Evolutionary conservation across 1,140 invertebrate genomes (phyloP).

Genomic region (Drosophila fuyamai): DNA sequence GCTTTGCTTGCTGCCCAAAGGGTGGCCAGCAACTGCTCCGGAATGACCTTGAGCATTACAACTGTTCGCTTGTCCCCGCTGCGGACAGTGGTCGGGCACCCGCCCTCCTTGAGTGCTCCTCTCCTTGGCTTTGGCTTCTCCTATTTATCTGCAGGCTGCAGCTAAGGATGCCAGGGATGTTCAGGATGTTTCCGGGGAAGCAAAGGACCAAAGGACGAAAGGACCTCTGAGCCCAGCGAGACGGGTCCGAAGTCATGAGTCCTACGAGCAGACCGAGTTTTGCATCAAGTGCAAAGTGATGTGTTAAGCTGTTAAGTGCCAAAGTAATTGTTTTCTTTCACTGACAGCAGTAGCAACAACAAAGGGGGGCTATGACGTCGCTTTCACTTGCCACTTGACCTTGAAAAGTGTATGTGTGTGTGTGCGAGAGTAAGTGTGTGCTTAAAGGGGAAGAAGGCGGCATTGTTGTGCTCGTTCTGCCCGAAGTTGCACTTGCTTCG

Average conservation of each 20-base stretch:
- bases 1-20: conserved; percentile 30
- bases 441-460: not conserved
- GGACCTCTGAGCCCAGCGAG: conserved; percentile 4
- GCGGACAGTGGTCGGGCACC: conserved; percentile 6
- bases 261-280: conserved; percentile 52
- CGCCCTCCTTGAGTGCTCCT: too few species aligned
- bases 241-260: conserved; percentile 16
- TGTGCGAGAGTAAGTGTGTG: conserved; percentile 4
- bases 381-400: conserved; percentile 80
- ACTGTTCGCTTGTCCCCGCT: conserved; percentile 63
- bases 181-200: conserved; percentile 17
- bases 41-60: conserved; percentile 79
- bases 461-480: conserved; percentile 26
- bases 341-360: conserved; percentile 39
- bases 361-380: conserved; percentile 38
- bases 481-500: conserved; percentile 31
- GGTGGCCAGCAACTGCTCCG: conserved; percentile 60
- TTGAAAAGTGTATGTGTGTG: conserved; percentile 34
- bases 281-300: conserved; percentile 74
- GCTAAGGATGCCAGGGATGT: conserved; percentile 39
- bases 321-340: conserved; percentile 84
- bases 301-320: conserved; percentile 83
- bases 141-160: conserved; percentile 58
- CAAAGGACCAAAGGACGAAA: conserved; percentile 5
- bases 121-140: conserved; percentile 27